phyloP scores from a whole-genome alignment of 2,113 vertebrate species.

The Marmota flaviventris region DNA sequence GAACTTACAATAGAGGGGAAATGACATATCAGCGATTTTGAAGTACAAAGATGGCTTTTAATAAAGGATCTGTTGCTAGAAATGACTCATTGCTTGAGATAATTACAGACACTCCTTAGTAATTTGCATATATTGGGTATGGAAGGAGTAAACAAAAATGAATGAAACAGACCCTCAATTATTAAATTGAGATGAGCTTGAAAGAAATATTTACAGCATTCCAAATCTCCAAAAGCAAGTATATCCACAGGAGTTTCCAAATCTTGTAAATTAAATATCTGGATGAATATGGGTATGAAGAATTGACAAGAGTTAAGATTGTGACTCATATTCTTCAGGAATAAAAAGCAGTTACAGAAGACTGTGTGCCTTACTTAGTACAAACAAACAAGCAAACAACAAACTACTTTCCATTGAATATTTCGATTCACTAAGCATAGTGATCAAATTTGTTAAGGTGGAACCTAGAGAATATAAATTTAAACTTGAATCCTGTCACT shows the following conservation, averaged over 20 bases:
- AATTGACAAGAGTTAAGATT: not conserved
- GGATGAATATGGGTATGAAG: not conserved
- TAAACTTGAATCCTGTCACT: not conserved
- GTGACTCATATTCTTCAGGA: not conserved
- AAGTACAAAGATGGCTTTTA: not conserved
- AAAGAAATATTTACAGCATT: not conserved
- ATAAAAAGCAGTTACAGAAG: not conserved
- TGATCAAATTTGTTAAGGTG: not conserved
- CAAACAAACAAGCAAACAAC: not conserved
- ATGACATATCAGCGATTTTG: not conserved
- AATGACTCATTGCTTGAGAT: not conserved
- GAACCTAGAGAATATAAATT: not conserved
- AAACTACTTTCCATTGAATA: not conserved
- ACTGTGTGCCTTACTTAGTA: not conserved
- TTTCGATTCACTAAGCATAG: not conserved
- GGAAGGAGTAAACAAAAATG: not conserved
- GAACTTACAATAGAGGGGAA: not conserved
- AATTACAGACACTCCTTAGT: not conserved
- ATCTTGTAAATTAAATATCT: constrained; percentile 16
- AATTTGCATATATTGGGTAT: not conserved
- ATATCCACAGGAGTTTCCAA: not conserved
- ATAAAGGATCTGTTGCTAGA: not conserved
- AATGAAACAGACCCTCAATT: not conserved
- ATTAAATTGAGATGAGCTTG: not conserved
- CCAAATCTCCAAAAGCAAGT: not conserved